Percentiles rank a stretch among this genome's conserved stretches.
These are phyloP conservation scores for Pangasius djambal DNA, from an alignment of 2,797 vertebrate genomes.

Conservation along the genomic window DNA sequence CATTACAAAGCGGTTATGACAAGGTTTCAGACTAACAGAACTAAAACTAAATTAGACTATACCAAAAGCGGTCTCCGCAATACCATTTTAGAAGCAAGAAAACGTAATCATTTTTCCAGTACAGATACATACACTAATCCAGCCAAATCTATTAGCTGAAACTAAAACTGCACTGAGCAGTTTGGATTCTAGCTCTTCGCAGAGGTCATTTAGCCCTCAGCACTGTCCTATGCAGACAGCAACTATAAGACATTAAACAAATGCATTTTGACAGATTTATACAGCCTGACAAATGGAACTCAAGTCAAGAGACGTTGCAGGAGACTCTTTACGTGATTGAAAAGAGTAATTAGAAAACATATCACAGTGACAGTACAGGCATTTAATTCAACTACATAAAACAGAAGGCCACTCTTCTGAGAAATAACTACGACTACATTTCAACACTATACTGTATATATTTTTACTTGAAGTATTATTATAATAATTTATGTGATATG, in stretches of 20 bases:
- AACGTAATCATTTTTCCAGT: constrained; percentile 61
- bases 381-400: background rate
- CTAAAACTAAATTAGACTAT: background rate
- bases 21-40: background rate
- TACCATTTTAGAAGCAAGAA: background rate
- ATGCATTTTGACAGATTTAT: constrained; percentile 31
- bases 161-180: constrained; percentile 68
- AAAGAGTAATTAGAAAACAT: constrained; percentile 6
- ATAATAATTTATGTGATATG: too few relatives aligned
- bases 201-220: constrained; percentile 37
- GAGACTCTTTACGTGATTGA: background rate
- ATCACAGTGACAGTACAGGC: background rate
- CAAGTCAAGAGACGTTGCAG: background rate
- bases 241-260: constrained; percentile 35
- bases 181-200: constrained; percentile 65
- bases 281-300: constrained; percentile 21
- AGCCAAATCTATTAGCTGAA: constrained; percentile 44
- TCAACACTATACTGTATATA: background rate
- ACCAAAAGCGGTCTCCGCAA: background rate
- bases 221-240: constrained; percentile 27
- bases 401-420: background rate
- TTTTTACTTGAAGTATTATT: background rate
- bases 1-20: background rate
- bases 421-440: background rate
- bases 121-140: constrained; percentile 69